Percentiles rank a stretch among this genome's conserved stretches.
These are phyloP conservation scores for Seira sanloemensis DNA, from an alignment of 2,888 invertebrate genomes.

Conservation along the genomic window DNA sequence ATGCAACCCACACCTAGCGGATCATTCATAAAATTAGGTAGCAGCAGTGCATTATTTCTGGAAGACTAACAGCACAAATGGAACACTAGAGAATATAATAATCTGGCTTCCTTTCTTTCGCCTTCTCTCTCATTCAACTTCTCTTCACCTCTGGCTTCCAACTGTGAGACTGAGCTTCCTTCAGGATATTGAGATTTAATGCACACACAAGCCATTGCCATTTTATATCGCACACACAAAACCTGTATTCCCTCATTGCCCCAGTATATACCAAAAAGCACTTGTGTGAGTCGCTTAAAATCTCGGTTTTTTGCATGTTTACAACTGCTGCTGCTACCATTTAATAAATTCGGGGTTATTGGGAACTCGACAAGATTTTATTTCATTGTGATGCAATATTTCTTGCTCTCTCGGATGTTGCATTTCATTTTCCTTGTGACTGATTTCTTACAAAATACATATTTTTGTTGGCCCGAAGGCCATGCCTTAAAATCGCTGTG, in stretches of 20 bases:
- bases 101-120: conserved; percentile 2
- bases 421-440: neutral
- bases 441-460: neutral
- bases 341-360: neutral
- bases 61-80: conserved; percentile 1
- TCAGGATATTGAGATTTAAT: neutral
- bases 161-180: neutral
- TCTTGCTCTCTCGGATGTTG: too few relatives aligned
- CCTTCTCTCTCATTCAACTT: neutral
- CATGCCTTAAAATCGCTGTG: neutral
- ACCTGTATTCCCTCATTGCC: conserved; percentile 5
- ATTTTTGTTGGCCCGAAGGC: neutral
- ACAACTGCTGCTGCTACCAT: neutral
- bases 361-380: conserved; percentile 6
- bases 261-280: too few relatives aligned
- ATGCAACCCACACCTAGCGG: conserved; percentile 61
- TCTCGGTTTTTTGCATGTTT: too few relatives aligned
- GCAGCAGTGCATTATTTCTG: neutral
- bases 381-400: neutral
- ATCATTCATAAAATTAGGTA: conserved; percentile 49
- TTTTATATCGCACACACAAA: neutral
- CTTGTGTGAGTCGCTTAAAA: too few relatives aligned
- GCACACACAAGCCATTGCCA: neutral
- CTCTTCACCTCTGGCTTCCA: neutral
- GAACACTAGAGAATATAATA: conserved; percentile 13